Evolutionary conservation across 2,113 vertebrate species (phyloP).

Genomic region (Eulemur macaco): DNA sequence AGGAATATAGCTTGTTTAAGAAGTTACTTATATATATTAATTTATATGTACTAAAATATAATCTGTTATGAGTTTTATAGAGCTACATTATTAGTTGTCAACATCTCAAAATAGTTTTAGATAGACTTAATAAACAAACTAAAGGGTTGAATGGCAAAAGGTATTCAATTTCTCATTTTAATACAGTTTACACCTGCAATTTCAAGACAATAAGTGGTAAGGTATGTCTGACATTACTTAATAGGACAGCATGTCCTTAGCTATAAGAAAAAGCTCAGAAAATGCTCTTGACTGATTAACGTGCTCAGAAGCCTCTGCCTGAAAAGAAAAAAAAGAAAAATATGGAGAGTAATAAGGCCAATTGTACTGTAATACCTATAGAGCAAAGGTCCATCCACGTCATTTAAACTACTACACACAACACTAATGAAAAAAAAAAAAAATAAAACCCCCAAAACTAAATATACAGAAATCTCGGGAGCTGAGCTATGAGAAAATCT

Average conservation of each 20-base stretch:
- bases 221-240: neutral
- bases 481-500: neutral
- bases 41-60: neutral
- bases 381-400: neutral
- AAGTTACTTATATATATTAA: neutral
- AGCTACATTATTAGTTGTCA: neutral
- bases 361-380: neutral
- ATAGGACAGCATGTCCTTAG: neutral
- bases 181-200: neutral
- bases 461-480: neutral
- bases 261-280: neutral
- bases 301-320: neutral
- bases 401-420: neutral
- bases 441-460: neutral
- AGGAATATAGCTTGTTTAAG: neutral
- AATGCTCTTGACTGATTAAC: neutral
- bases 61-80: neutral
- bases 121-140: neutral
- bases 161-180: neutral
- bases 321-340: neutral
- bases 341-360: neutral
- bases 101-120: neutral
- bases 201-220: neutral
- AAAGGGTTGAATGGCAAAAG: neutral
- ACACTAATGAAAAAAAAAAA: neutral